A percentile compares a stretch with the other conserved stretches of the same genome.
Conservation (phyloP, 1,140 invertebrate genomes). For the roundworm (Caenorhabditis elegans) region WBcel235 BX284602.5:13916501-13917000, state of each 20-base stretch:
- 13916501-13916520: neutral
- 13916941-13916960: neutral
- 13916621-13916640: conserved; percentile 43
- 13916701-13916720: conserved; percentile 16
- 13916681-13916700: neutral
- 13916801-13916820: neutral
- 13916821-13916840: neutral
- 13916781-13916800: neutral
- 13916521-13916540: neutral
- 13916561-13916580: conserved; percentile 8
- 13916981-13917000: neutral
- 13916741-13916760: conserved; percentile 35
- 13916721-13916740: conserved; percentile 29
- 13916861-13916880: too few species aligned
- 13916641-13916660: conserved; percentile 34
- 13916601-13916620: conserved; percentile 43
- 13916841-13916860: neutral
- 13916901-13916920: neutral
- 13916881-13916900: neutral
- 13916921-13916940: neutral
- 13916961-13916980: conserved; percentile 15
- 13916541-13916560: conserved; percentile 7
- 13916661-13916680: neutral
- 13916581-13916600: conserved; percentile 33
- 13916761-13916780: conserved; percentile 42